Evolutionary conservation across 2,797 vertebrate species (phyloP).

Genomic region (Poecilia velifera): DNA sequence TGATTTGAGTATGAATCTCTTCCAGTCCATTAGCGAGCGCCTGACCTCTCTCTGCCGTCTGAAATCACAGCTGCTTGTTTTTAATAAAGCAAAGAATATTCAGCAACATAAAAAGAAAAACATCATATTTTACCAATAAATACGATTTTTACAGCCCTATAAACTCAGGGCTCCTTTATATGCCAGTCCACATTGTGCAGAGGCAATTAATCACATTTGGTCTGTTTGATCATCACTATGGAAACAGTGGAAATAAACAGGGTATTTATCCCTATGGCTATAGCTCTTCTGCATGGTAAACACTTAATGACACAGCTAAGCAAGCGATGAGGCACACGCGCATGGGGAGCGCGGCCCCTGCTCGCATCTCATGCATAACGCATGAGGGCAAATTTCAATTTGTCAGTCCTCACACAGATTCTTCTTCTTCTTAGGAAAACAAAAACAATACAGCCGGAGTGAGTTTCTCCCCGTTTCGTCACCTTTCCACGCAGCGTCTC

Average conservation of each 20-base stretch:
- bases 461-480: constrained; percentile 72
- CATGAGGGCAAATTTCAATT: constrained; percentile 35
- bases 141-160: constrained; percentile 12
- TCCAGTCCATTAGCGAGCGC: constrained; percentile 72
- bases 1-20: constrained; percentile 69
- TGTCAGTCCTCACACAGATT: constrained; percentile 23
- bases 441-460: constrained; percentile 52
- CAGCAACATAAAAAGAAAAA: neutral
- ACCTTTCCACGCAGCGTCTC: constrained; percentile 49
- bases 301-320: constrained; percentile 34
- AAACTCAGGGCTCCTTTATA: constrained; percentile 22
- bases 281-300: constrained; percentile 28
- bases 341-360: constrained; percentile 5
- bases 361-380: constrained; percentile 47
- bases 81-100: constrained; percentile 2
- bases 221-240: constrained; percentile 41
- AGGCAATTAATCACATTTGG: constrained; percentile 46
- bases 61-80: constrained; percentile 15
- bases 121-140: neutral
- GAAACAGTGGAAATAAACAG: constrained; percentile 43
- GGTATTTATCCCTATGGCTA: constrained; percentile 30
- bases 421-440: constrained; percentile 48
- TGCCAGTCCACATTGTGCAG: constrained; percentile 20
- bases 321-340: constrained; percentile 34
- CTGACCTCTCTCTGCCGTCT: constrained; percentile 58